Conservation (phyloP, 1,140 invertebrate species). For the Microplitis demolitor region DNA sequence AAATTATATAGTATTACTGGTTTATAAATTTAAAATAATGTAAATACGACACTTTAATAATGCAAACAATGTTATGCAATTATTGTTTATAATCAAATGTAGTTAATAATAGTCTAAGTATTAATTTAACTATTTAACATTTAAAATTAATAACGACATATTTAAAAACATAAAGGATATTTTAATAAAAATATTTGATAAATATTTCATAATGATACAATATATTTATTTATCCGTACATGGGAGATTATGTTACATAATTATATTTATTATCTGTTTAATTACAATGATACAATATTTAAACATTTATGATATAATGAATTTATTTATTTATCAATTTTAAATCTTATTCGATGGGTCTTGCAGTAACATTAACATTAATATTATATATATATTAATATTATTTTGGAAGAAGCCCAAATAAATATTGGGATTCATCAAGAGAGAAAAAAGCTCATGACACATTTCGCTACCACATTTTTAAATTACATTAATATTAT, state of each 20-base stretch:
- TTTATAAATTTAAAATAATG: neutral
- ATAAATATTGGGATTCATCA: conserved; percentile 19
- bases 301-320: conserved; percentile 57
- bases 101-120: no score
- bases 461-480: conserved; percentile 31
- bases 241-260: conserved; percentile 51
- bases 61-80: no score
- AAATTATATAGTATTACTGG: conserved; percentile 33
- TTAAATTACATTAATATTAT: conserved; percentile 20
- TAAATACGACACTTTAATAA: neutral
- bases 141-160: neutral
- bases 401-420: conserved; percentile 20
- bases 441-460: conserved; percentile 24
- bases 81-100: no score
- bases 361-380: conserved; percentile 30
- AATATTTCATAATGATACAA: conserved; percentile 44
- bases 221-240: conserved; percentile 54
- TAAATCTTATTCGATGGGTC: conserved; percentile 43
- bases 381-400: conserved; percentile 26
- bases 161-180: neutral
- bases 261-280: conserved; percentile 36
- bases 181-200: neutral
- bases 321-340: conserved; percentile 37
- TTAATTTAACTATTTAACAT: no score
- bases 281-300: conserved; percentile 56